Evolutionary conservation across 2,797 vertebrate genomes (phyloP), one percentile per base, ranked within the genome.

Genomic region (Synaphobranchus kaupii): DNA sequence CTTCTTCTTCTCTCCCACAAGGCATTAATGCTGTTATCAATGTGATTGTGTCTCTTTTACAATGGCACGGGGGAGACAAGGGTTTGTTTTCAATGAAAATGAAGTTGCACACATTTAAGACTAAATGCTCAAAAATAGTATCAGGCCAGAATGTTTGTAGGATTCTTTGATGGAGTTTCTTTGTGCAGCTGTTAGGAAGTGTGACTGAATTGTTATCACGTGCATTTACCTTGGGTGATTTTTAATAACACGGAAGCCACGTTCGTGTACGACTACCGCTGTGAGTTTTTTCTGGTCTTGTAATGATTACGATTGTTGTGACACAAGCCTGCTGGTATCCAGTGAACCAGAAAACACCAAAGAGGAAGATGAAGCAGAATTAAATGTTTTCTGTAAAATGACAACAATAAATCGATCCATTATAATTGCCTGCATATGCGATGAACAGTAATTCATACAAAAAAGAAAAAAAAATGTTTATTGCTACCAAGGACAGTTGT

Each of bases 1-100:
- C n/a, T n/a, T n/a, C n/a, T 86, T 86, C n/a, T n/a, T 28, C 34
- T 86, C 71, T 60, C 58, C 52, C 73, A 56, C 58, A 47, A 63
- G 63, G 48, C 56, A 48, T 84, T 48, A 31, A 34, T 34, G 20
- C 52, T 13, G 47, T 17, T 56, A 10, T 87, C 39, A 66, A 15
- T 50, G 12, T 68, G 39, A 39, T 39, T 39, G 39, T 39, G 39
- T 39, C 39, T 48, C 58, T 84, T 34, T 56, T 87, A 54, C n/a
- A 71, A 73, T n/a, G 22, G 47, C 48, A 52, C 6, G 9, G 54
- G 54, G 25, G 80, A 17, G 78, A 12, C 58, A 20, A 25, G n/a
- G 34, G 12, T 68, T 86, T 56, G 17, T 34, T 31, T 8, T n/a
- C 25, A 66, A 66, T 66, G 22, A 66, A 39, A 73, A 73, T 39